Percentiles rank a stretch among this genome's conserved stretches.
Conservation (phyloP, 1,140 invertebrate genomes). For the Delia radicum region DNA sequence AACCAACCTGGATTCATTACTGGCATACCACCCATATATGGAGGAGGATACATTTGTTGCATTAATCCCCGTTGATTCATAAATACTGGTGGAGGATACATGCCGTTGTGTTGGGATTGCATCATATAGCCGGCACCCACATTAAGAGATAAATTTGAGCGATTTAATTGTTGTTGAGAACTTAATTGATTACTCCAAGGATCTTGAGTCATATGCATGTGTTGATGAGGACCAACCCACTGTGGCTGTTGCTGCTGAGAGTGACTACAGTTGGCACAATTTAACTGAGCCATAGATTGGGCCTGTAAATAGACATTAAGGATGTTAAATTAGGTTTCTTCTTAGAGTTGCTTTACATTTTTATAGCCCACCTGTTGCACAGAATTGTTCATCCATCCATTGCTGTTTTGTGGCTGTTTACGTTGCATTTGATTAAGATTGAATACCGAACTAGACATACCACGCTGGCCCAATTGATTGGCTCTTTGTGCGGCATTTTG, state of each 20-base stretch:
- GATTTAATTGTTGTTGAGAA: slow-evolving; percentile 62
- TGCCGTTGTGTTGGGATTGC: slow-evolving; percentile 55
- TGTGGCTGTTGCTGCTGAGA: slow-evolving; percentile 32
- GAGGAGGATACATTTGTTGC: slow-evolving; percentile 48
- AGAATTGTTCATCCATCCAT: slow-evolving; percentile 41
- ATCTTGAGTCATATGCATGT: slow-evolving; percentile 25
- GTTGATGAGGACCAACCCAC: slow-evolving; percentile 35
- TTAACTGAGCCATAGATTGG: slow-evolving; percentile 70
- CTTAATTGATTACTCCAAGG: slow-evolving; percentile 55
- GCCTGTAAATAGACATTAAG: slow-evolving; percentile 59
- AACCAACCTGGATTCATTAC: slow-evolving; percentile 48
- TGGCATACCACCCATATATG: slow-evolving; percentile 41
- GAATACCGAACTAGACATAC: slow-evolving; percentile 60
- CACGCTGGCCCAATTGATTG: slow-evolving; percentile 30
- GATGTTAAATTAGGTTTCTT: no score
- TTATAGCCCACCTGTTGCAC: slow-evolving; percentile 46
- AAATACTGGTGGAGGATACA: slow-evolving; percentile 55
- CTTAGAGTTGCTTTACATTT: slow-evolving; percentile 12
- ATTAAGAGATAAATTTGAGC: slow-evolving; percentile 69
- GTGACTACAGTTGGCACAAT: slow-evolving; percentile 57
- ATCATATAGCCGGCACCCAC: slow-evolving; percentile 53
- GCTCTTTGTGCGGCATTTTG: slow-evolving; percentile 34
- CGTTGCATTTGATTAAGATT: slow-evolving; percentile 56
- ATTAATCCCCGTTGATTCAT: slow-evolving; percentile 49
- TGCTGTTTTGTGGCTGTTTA: slow-evolving; percentile 31